Conservation (phyloP, 2,888 invertebrate species). For the Netelia virgata region DNA sequence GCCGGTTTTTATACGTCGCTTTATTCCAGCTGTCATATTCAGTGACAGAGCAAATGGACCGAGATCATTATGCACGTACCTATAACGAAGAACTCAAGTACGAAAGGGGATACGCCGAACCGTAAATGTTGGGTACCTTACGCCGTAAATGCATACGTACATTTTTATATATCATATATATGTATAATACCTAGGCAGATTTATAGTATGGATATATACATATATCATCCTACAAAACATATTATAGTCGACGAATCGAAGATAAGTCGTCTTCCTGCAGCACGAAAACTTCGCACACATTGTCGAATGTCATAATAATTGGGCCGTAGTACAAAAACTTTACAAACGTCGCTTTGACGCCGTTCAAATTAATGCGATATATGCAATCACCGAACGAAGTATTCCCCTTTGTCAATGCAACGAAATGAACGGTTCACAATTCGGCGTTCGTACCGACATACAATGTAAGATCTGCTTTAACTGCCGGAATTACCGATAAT, state of each 20-base stretch:
- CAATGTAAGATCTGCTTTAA: constrained; percentile 22
- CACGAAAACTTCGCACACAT: constrained; percentile 52
- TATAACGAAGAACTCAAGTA: constrained; percentile 10
- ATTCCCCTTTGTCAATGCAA: constrained; percentile 15
- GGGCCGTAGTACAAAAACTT: constrained; percentile 13
- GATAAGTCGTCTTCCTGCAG: constrained; percentile 58
- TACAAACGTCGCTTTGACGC: constrained; percentile 20
- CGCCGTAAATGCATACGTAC: background rate
- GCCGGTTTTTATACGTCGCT: constrained; percentile 49
- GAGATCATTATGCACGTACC: constrained; percentile 46
- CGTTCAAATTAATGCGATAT: constrained; percentile 19
- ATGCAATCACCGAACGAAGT: background rate
- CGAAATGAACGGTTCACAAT: constrained; percentile 30
- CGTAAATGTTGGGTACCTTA: background rate
- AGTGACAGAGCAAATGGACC: background rate
- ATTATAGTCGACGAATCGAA: constrained; percentile 37
- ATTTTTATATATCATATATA: background rate
- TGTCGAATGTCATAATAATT: constrained; percentile 49
- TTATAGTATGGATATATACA: background rate
- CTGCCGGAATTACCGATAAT: constrained; percentile 16
- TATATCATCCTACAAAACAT: constrained; percentile 25
- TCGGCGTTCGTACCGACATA: constrained; percentile 18
- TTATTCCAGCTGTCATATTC: constrained; percentile 46
- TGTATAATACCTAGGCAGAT: background rate
- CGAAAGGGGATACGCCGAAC: constrained; percentile 1